A percentile compares a stretch with the other conserved stretches of the same genome.
phyloP scores from a whole-genome alignment of 2,113 vertebrate species.

The Saguinus midas region DNA sequence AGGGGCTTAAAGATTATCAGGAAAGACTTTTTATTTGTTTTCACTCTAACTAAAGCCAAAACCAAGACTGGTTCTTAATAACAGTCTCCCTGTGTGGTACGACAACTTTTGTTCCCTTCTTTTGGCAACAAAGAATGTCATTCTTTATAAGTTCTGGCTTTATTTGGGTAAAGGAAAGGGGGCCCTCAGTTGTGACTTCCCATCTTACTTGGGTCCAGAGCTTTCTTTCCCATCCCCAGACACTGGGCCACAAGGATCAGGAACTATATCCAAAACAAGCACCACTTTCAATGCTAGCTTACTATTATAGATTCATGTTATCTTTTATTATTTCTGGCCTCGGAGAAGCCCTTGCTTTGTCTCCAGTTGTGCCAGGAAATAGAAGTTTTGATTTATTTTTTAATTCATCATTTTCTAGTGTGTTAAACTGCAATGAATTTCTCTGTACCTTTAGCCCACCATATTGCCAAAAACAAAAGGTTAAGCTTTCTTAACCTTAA shows the following conservation, averaged over 20 bases:
- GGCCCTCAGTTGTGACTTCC: background rate
- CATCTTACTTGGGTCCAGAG: background rate
- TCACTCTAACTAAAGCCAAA: background rate
- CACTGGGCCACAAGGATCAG: background rate
- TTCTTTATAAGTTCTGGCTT: background rate
- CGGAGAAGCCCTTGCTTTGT: background rate
- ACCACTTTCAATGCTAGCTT: background rate
- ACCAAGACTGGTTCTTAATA: background rate
- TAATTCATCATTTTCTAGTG: background rate
- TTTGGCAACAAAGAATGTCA: background rate
- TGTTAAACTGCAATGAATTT: background rate
- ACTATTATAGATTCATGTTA: background rate
- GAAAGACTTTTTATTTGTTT: background rate
- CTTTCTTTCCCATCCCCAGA: background rate
- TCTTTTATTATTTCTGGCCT: background rate
- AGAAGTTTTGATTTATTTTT: background rate
- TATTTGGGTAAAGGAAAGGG: background rate
- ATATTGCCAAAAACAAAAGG: background rate
- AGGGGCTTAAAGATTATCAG: background rate
- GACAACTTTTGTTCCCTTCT: background rate
- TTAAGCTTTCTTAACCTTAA: background rate
- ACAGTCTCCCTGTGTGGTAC: background rate
- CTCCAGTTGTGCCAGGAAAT: background rate
- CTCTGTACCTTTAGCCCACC: background rate
- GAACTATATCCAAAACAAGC: background rate